Base-by-base conservation (phyloP, 2,797 vertebrate species). In the Anolis apletophallus region DNA sequence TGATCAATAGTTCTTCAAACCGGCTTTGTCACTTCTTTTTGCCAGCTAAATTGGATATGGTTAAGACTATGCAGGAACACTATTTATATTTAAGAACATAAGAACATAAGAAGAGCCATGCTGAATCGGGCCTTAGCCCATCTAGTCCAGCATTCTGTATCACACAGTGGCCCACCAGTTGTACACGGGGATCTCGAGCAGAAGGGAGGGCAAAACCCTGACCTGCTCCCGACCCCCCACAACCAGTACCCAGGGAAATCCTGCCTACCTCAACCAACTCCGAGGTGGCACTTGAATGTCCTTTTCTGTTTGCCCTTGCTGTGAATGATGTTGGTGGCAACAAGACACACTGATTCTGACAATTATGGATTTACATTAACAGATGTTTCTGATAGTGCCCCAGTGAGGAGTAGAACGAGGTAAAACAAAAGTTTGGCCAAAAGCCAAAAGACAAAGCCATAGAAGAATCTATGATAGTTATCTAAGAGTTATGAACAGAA, bases 231-330 rank as follows among this genome's bases (percentile, higher is more conserved):
- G n/a, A n/a, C n/a, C n/a, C n/a, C n/a, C n/a, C n/a, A n/a, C n/a
- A n/a, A n/a, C n/a, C n/a, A n/a, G n/a, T n/a, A n/a, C n/a, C n/a
- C n/a, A n/a, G n/a, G n/a, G n/a, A n/a, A n/a, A n/a, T n/a, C n/a
- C n/a, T n/a, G n/a, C n/a, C n/a, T n/a, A n/a, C n/a, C n/a, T n/a
- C n/a, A n/a, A n/a, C n/a, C n/a, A n/a, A n/a, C n/a, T n/a, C n/a
- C n/a, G n/a, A n/a, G n/a, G n/a, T n/a, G n/a, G n/a, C n/a, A n/a
- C n/a, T n/a, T n/a, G n/a, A n/a, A n/a, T n/a, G n/a, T n/a, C n/a
- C n/a, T n/a, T n/a, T 84, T 52, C 32, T 67, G 76, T 52, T 68
- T 84, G 57, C 57, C 81, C 72, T 84, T 84, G 40, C n/a, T 75
- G 26, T 29, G 59, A 75, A 52, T 8, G 26, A 19, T 75, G 21